A percentile compares a stretch with the other conserved stretches of the same genome.
phyloP scores from a whole-genome alignment of 1,140 invertebrate genomes.

The Apolygus lucorum region DNA sequence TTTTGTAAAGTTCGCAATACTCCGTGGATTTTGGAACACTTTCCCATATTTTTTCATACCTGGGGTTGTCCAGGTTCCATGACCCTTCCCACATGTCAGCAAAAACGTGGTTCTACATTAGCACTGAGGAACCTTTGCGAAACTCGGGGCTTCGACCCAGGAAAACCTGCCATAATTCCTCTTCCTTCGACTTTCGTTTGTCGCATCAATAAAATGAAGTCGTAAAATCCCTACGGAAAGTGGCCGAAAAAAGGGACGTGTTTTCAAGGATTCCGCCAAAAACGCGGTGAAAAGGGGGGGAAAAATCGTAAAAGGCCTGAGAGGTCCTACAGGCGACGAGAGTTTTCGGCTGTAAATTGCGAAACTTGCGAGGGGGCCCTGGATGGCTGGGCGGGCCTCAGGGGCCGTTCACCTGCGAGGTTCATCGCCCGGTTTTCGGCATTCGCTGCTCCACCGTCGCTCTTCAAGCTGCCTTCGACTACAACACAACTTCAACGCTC shows the following conservation, averaged over 20 bases:
- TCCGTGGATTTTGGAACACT: no score
- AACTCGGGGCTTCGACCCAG: neutral
- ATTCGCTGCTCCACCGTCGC: conserved; percentile 1
- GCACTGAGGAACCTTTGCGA: neutral
- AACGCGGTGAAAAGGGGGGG: neutral
- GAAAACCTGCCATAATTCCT: neutral
- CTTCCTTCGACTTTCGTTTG: neutral
- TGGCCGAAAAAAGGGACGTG: neutral
- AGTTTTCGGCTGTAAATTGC: neutral
- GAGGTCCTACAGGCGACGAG: neutral
- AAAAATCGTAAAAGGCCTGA: neutral
- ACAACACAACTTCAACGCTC: neutral
- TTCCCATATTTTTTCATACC: no score
- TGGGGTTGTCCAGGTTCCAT: no score
- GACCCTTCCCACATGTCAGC: no score
- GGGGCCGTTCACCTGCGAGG: neutral
- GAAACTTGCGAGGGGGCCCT: neutral
- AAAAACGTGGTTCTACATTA: no score
- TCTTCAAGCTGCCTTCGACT: neutral
- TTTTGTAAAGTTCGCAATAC: no score
- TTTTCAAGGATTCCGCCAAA: neutral
- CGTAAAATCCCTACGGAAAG: no score
- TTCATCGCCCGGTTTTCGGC: conserved; percentile 18
- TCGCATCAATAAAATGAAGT: no score
- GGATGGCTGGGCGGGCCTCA: neutral